These are phyloP conservation scores for Lindbergichthys nudifrons DNA, from an alignment of 2,797 vertebrate species.

Conservation along the genomic window DNA sequence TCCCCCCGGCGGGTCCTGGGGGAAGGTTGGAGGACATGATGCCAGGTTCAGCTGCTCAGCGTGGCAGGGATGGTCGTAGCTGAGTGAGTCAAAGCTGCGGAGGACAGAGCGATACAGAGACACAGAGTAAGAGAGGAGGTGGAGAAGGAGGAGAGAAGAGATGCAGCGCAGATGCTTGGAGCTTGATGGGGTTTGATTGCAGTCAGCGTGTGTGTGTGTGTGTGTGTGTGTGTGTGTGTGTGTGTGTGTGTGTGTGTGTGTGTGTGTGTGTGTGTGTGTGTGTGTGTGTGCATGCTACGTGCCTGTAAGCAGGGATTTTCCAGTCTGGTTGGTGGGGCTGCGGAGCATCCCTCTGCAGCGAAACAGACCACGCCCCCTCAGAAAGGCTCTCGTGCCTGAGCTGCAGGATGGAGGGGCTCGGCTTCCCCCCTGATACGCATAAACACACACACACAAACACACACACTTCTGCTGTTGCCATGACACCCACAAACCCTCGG, in stretches of 20 bases:
- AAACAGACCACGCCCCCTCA: conserved; percentile 76
- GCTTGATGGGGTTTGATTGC: conserved; percentile 62
- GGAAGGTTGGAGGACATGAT: conserved; percentile 85
- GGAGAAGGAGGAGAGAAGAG: conserved; percentile 16
- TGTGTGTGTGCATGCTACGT: conserved; percentile 43
- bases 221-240: conserved; percentile 20
- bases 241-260: conserved; percentile 16
- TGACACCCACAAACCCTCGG: conserved; percentile 73
- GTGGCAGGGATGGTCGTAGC: conserved; percentile 24
- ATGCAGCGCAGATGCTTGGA: conserved; percentile 58
- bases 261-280: conserved; percentile 22
- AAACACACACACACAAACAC: neutral
- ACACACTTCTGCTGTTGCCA: conserved; percentile 74
- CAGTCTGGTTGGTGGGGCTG: conserved; percentile 64
- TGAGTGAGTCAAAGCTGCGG: conserved; percentile 68
- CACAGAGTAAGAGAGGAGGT: conserved; percentile 30
- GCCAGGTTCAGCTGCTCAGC: conserved; percentile 49
- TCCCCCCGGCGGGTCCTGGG: conserved; percentile 53
- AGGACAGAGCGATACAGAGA: conserved; percentile 39
- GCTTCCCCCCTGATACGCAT: conserved; percentile 40
- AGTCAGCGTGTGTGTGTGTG: conserved; percentile 44
- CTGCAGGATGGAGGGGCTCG: conserved; percentile 58
- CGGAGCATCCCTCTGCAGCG: conserved; percentile 79
- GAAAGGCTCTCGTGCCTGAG: conserved; percentile 50
- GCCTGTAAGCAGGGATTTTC: conserved; percentile 65